Evolutionary conservation across 2,888 invertebrate genomes (phyloP).

Genomic region (Malachius bipustulatus): DNA sequence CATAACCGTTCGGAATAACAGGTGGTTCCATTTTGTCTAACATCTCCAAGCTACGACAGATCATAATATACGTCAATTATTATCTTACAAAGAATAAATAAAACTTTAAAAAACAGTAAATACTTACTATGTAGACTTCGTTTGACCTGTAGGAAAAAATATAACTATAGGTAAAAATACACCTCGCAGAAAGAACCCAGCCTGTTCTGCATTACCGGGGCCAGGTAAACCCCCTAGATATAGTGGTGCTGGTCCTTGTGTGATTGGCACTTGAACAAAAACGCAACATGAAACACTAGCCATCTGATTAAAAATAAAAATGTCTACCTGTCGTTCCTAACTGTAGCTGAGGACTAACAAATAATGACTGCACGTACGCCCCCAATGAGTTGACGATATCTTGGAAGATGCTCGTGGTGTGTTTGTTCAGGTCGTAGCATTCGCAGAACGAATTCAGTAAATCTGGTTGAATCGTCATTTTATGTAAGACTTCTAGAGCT

Average conservation of each 20-base stretch:
- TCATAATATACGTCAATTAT: too few relatives aligned
- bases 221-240: slow-evolving; percentile 52
- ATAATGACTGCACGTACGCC: slow-evolving; percentile 85
- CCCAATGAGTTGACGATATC: slow-evolving; percentile 92
- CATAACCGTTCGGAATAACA: slow-evolving; percentile 90
- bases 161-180: slow-evolving; percentile 84
- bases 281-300: too few relatives aligned
- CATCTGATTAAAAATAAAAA: slow-evolving; percentile 3
- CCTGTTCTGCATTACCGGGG: slow-evolving; percentile 65
- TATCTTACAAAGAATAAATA: too few relatives aligned
- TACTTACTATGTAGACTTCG: slow-evolving; percentile 85
- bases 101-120: too few relatives aligned
- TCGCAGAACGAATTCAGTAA: slow-evolving; percentile 84
- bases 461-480: slow-evolving; percentile 81
- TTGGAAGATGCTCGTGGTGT: slow-evolving; percentile 85
- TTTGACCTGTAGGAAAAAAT: slow-evolving; percentile 71
- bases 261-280: slow-evolving; percentile 34
- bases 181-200: slow-evolving; percentile 87
- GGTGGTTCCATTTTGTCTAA: slow-evolving; percentile 92
- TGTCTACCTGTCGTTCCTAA: slow-evolving; percentile 36
- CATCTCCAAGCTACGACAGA: slow-evolving; percentile 83
- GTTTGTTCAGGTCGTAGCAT: slow-evolving; percentile 90
- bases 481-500: slow-evolving; percentile 91
- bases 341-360: slow-evolving; percentile 60
- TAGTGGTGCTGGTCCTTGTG: slow-evolving; percentile 50